Evolutionary conservation across 1,140 invertebrate species (phyloP), one percentile per base, ranked within the genome.

Genomic region (Aphelenchoides besseyi): DNA sequence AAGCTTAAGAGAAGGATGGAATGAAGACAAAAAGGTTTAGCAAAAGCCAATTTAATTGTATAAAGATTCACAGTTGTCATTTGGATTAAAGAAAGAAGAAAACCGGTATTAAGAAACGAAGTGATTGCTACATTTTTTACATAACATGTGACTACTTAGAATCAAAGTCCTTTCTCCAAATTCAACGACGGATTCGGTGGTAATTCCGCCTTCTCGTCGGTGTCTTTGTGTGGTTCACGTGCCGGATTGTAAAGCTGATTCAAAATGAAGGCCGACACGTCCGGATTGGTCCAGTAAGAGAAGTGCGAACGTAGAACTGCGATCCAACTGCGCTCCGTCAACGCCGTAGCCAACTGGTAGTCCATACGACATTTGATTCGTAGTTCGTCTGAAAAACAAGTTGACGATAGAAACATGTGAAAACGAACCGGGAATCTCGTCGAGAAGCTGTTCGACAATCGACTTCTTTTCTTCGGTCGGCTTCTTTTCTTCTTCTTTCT

Each of bases 291-390:
- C 66, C 66, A 68, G 66, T 68, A 68, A 63, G 48, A 12, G 29
- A 68, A 68, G 33, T 68, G 66, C 0, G 59, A 9, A 2, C 16
- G 23, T 5, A 68, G 1, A 1, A 68, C 16, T 16, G 55, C 18
- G 8, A 16, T 68, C 16, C 64, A 68, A 66, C 59, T 68, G 8
- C n/a, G 9, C 8, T 68, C 48, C 23, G 48, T 63, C 26, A 73
- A 8, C 16, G 70, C 74, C 16, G 70, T 74, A 41, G 53, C 28
- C 12, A 72, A 30, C n/a, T 73, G 70, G 41, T 33, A 72, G 23
- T 54, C 70, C 1, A 71, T 41, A 2, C 35, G 32, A 3, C 30
- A n/a, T 23, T 12, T 33, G 8, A 70, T 12, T 2, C 32, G 16
- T 30, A n/a, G n/a, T 1, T 66, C 63, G 30, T 66, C 63, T 66